Evolutionary conservation across 1,140 invertebrate genomes (phyloP), one percentile per base, ranked within the genome.

Genomic region (Euura lappo): DNA sequence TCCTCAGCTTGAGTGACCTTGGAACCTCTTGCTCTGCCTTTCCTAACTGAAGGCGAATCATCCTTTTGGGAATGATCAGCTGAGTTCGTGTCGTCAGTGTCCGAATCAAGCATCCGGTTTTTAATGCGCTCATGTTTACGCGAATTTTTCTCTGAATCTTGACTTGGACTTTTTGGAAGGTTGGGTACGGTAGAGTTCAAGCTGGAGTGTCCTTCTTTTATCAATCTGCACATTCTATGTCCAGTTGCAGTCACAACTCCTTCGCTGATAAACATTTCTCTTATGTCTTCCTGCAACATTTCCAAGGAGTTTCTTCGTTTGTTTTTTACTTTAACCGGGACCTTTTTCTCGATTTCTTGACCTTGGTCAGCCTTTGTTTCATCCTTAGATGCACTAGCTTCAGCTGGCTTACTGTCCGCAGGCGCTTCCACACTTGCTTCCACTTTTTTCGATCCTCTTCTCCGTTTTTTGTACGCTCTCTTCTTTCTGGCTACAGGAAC

Each of bases 241-340:
- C 88, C 88, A 4, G 86, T 88, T 2, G 88, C 86, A n/a, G 82
- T 82, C n/a, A 92, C 79, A 2, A 92, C 89, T 44, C 89, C 91
- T 75, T 92, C 88, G 72, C 88, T 88, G 64, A 92, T 91, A 78
- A 92, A 93, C 90, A 92, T 92, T 74, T 93, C 91, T 74, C 90
- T 87, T 60, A 93, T 90, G 78, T 93, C 92, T 74, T 92, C 90
- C 65, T 93, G 92, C 6, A 93, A 84, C 78, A 88, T 87, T 75
- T 91, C 88, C 60, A 93, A 78, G 76, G 92, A 92, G 73, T 85
- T 86, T 73, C 82, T 80, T 67, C 84, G 79, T 67, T 81, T 82
- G 42, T 64, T 73, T 67, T 77, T 78, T 71, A 70, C 75, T 81
- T 80, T 73, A 74, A 68, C 60, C 65, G 71, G 65, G 74, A 51